Percentiles rank a stretch among this genome's conserved stretches.
Evolutionary conservation across 2,797 vertebrate species (phyloP).

Genomic region (Euphonia xanthogaster): DNA sequence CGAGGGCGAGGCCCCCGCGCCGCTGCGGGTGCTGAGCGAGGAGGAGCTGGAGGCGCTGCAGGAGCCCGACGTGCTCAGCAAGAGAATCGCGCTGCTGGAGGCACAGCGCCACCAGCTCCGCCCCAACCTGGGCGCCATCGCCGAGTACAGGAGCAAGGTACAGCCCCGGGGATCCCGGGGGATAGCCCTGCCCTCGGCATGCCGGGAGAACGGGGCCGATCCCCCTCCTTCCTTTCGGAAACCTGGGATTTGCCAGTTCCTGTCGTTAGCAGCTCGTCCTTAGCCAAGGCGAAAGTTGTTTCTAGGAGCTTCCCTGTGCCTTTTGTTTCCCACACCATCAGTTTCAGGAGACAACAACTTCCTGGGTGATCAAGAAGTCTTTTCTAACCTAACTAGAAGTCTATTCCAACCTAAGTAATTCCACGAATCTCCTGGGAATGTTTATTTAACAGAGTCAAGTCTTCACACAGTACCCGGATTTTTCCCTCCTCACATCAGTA

Average conservation of each 20-base stretch:
- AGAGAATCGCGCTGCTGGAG: constrained; percentile 89
- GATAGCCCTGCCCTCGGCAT: background rate
- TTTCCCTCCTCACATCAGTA: background rate
- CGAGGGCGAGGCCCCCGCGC: constrained; percentile 80
- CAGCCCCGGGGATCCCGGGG: background rate
- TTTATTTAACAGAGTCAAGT: background rate
- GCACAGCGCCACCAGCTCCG: constrained; percentile 86
- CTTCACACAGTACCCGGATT: background rate
- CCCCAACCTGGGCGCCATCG: constrained; percentile 91
- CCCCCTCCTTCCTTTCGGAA: background rate
- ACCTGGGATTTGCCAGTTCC: rapidly evolving
- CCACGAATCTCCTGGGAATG: background rate
- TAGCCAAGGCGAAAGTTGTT: background rate
- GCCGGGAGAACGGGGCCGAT: rapidly evolving
- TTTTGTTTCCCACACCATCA: rapidly evolving
- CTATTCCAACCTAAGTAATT: background rate
- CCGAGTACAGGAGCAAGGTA: constrained; percentile 92
- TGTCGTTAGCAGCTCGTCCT: rapidly evolving
- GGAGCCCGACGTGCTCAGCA: constrained; percentile 82
- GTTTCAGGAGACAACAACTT: background rate
- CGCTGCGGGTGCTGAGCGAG: constrained; percentile 77
- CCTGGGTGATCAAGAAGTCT: background rate
- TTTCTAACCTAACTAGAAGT: background rate
- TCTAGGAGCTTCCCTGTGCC: background rate
- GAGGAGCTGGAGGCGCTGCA: constrained; percentile 82